Percentiles rank a stretch among this genome's conserved stretches.
These are phyloP conservation scores for Macrobrachium rosenbergii DNA, from an alignment of 1,140 invertebrate species.

Conservation along the genomic window DNA sequence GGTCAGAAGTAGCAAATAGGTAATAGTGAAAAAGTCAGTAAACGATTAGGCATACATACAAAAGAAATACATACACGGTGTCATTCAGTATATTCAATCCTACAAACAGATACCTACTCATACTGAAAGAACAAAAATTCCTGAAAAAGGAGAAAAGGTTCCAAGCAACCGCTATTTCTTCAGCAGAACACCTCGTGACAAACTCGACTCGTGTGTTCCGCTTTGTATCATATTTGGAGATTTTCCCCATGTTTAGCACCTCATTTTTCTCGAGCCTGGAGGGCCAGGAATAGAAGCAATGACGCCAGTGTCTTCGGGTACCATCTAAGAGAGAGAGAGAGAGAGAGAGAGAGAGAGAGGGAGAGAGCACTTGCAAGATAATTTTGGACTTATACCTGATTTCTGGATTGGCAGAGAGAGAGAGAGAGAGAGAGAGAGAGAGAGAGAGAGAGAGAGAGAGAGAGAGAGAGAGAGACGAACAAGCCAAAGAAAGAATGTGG, in stretches of 20 bases:
- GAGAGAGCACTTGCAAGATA: too few relatives aligned
- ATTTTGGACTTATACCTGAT: too few relatives aligned
- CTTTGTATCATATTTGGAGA: too few relatives aligned
- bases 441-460: background rate
- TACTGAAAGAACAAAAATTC: background rate
- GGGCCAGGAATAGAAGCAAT: too few relatives aligned
- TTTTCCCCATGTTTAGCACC: too few relatives aligned
- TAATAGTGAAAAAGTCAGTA: background rate
- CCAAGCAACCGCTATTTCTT: too few relatives aligned
- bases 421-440: background rate
- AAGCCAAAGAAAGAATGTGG: background rate
- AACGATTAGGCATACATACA: background rate
- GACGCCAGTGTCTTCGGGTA: too few relatives aligned
- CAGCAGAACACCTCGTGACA: too few relatives aligned
- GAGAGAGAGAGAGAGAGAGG: background rate
- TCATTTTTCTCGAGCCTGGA: too few relatives aligned
- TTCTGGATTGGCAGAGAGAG: too few relatives aligned
- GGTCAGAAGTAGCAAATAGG: too few relatives aligned
- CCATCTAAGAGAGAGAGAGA: background rate
- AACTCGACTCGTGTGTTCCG: too few relatives aligned
- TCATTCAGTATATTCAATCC: background rate
- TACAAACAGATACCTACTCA: background rate
- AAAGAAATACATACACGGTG: background rate
- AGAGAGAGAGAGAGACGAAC: background rate
- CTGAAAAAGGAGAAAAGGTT: background rate